phyloP scores from a whole-genome alignment of 1,140 invertebrate genomes.

The Zaprionus davidi region DNA sequence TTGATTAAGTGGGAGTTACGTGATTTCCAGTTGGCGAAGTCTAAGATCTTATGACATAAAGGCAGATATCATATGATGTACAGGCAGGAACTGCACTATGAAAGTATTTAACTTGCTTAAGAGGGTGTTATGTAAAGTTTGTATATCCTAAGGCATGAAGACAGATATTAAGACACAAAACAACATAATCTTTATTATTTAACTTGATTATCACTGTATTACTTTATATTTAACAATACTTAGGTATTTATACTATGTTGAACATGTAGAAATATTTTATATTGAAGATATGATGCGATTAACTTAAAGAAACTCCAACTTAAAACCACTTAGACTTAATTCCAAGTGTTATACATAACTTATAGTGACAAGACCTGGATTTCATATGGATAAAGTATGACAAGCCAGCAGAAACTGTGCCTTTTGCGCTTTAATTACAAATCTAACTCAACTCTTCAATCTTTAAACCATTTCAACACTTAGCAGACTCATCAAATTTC shows the following conservation, averaged over 20 bases:
- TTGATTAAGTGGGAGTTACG: background rate
- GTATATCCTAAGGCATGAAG: too few relatives aligned
- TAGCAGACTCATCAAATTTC: background rate
- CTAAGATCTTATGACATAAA: background rate
- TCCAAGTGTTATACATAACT: too few relatives aligned
- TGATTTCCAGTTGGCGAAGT: background rate
- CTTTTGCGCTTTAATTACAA: background rate
- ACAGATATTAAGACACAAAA: background rate
- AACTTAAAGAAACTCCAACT: too few relatives aligned
- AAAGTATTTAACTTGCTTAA: background rate
- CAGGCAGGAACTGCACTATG: background rate
- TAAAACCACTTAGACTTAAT: too few relatives aligned
- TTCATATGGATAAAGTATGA: background rate
- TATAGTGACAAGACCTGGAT: too few relatives aligned
- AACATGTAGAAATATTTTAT: background rate
- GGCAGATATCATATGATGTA: background rate
- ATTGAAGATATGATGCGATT: background rate
- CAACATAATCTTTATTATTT: accelerated
- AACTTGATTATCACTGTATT: too few relatives aligned
- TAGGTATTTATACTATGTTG: background rate
- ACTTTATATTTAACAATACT: too few relatives aligned
- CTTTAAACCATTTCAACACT: background rate
- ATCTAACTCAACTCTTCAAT: background rate
- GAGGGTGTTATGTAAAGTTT: background rate
- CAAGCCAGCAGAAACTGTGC: background rate